These are phyloP conservation scores for Thamnophis elegans DNA, from an alignment of 2,797 vertebrate genomes.

Conservation along the genomic window DNA sequence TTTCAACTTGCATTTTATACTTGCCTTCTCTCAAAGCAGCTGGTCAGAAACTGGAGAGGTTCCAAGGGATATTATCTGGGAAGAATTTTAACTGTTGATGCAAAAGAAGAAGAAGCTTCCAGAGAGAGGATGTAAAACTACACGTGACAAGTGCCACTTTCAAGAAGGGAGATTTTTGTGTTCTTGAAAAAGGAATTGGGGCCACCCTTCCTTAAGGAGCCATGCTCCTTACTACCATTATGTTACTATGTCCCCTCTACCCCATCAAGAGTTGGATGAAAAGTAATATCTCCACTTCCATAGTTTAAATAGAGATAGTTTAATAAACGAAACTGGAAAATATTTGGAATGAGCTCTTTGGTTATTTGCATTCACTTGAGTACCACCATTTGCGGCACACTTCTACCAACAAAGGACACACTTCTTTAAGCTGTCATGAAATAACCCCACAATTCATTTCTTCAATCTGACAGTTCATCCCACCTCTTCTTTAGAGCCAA, in stretches of 20 bases:
- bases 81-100: background rate
- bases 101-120: background rate
- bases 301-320: background rate
- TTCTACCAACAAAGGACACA: background rate
- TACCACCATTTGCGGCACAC: background rate
- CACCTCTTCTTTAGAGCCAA: background rate
- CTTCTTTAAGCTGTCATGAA: background rate
- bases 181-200: background rate
- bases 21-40: background rate
- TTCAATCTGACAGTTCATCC: background rate
- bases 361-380: background rate
- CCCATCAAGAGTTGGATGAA: background rate
- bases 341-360: background rate
- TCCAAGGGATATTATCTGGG: background rate
- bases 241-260: background rate
- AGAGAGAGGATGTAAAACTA: background rate
- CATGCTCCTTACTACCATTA: background rate
- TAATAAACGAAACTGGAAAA: background rate
- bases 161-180: background rate
- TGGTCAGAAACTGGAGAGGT: background rate
- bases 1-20: background rate
- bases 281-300: background rate
- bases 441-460: background rate
- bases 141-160: background rate
- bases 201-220: background rate